These are phyloP conservation scores for Conus canariensis DNA, from an alignment of 2,888 invertebrate genomes.

Conservation along the genomic window DNA sequence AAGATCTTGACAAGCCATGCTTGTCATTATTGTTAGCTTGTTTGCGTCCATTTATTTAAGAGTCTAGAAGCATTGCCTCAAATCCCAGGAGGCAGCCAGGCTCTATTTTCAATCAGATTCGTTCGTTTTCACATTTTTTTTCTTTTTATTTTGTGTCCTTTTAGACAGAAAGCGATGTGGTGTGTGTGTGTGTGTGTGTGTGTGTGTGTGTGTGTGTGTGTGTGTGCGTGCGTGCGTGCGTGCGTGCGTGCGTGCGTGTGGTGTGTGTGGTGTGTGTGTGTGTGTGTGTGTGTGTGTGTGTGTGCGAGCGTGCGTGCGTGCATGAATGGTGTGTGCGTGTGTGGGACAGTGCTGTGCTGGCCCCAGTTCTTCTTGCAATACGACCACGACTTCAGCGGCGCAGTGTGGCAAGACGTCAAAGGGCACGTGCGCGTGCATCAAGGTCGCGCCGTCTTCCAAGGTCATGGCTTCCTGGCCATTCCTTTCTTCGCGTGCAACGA, in stretches of 20 bases:
- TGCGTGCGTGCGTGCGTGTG: no score
- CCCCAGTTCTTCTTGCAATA: slow-evolving; percentile 38
- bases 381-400: slow-evolving; percentile 33
- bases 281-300: not conserved
- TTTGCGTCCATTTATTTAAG: no score
- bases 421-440: slow-evolving; percentile 28
- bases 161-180: no score
- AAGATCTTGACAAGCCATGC: no score
- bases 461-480: slow-evolving; percentile 34
- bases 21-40: no score
- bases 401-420: slow-evolving; percentile 39
- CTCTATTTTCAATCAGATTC: no score
- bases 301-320: not conserved
- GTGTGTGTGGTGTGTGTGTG: not conserved
- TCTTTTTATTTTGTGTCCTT: no score
- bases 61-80: no score
- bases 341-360: slow-evolving; percentile 26
- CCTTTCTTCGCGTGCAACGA: slow-evolving; percentile 43
- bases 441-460: slow-evolving; percentile 36
- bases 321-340: not conserved
- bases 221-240: no score
- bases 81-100: no score
- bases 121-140: no score
- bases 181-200: no score
- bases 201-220: not conserved